Percentiles rank a stretch among this genome's conserved stretches.
Evolutionary conservation across 2,888 invertebrate species (phyloP).

Genomic region (Hypomecis atomaria): DNA sequence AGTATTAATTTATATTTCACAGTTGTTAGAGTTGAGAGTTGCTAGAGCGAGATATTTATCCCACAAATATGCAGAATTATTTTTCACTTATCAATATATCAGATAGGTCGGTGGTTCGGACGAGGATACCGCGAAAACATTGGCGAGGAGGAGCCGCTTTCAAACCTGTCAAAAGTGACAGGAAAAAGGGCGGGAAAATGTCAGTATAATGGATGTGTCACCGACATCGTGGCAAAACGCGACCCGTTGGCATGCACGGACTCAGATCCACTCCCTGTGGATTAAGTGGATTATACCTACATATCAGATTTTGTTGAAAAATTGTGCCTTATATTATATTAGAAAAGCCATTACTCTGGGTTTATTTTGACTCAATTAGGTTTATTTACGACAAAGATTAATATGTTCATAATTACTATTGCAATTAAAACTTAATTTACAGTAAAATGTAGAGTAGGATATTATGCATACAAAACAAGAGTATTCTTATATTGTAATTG

Average conservation of each 20-base stretch:
- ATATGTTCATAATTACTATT: too few relatives aligned
- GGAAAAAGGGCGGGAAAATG: slow-evolving; percentile 82
- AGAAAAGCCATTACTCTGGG: slow-evolving; percentile 24
- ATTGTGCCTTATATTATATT: slow-evolving; percentile 16
- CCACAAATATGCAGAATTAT: slow-evolving; percentile 37
- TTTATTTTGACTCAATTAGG: slow-evolving; percentile 9
- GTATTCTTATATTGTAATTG: too few relatives aligned
- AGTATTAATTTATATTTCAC: too few relatives aligned
- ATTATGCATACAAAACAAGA: too few relatives aligned
- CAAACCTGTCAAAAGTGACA: slow-evolving; percentile 82
- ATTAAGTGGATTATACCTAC: slow-evolving; percentile 61
- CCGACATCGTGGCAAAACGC: slow-evolving; percentile 73
- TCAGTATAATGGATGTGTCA: slow-evolving; percentile 84
- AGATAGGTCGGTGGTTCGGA: slow-evolving; percentile 55
- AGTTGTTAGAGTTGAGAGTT: slow-evolving; percentile 10
- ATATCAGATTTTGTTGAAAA: slow-evolving; percentile 63
- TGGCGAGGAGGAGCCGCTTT: slow-evolving; percentile 78
- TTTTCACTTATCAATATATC: slow-evolving; percentile 56
- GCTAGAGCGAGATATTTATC: slow-evolving; percentile 37
- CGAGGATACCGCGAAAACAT: slow-evolving; percentile 69
- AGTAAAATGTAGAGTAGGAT: too few relatives aligned
- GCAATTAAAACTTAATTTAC: too few relatives aligned
- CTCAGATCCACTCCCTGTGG: slow-evolving; percentile 69
- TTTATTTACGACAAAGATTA: too few relatives aligned
- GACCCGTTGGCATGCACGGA: slow-evolving; percentile 70